Evolutionary conservation across 2,797 vertebrate species (phyloP).

Genomic region (Bradypodion pumilum): DNA sequence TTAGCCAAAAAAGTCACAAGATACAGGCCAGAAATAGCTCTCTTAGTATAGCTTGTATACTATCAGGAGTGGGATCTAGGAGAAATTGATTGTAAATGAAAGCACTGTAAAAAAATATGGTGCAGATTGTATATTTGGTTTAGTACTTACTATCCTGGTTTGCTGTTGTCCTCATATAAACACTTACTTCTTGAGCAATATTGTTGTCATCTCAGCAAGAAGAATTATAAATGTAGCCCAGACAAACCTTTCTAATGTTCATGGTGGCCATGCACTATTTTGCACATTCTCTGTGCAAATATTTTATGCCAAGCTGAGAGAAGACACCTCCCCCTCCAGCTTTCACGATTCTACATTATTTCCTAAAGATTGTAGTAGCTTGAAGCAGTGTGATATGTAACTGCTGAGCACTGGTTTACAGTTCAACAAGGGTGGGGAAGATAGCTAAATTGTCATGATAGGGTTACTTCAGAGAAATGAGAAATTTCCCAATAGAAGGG

Average conservation of each 20-base stretch:
- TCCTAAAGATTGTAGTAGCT: conserved; percentile 30
- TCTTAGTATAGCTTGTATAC: background rate
- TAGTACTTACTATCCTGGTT: background rate
- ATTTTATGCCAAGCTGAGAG: conserved; percentile 1
- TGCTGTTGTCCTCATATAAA: background rate
- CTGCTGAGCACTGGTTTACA: conserved; percentile 11
- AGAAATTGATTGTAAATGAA: accelerated
- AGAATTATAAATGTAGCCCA: background rate
- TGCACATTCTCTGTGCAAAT: conserved; percentile 5
- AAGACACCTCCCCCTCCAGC: conserved; percentile 24
- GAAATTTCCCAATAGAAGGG: background rate
- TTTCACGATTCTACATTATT: background rate
- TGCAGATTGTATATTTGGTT: background rate
- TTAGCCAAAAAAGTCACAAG: background rate
- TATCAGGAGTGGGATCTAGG: background rate
- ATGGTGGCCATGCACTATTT: background rate
- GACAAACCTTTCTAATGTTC: background rate
- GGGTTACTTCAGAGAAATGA: background rate
- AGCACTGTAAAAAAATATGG: background rate
- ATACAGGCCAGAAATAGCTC: background rate
- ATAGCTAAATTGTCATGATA: background rate
- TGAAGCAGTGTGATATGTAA: conserved; percentile 26
- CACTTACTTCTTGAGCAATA: conserved; percentile 1
- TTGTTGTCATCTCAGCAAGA: background rate
- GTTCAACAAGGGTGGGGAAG: background rate